Evolutionary conservation across 2,888 invertebrate genomes (phyloP).

Genomic region (Cyclophora punctaria): DNA sequence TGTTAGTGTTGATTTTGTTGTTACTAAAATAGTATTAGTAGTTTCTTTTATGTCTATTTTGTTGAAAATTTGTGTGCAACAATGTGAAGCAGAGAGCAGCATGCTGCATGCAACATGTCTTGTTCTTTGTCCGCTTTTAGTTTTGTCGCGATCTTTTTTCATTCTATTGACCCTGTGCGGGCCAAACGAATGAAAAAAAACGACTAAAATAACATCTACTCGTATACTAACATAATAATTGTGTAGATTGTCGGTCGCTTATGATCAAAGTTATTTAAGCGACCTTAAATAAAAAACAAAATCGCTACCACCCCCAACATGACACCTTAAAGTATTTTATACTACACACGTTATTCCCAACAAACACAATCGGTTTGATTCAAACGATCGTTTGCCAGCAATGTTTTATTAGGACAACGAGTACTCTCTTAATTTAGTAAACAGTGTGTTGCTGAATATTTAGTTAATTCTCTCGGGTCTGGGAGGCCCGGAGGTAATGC

Average conservation of each 20-base stretch:
- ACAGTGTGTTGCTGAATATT: neutral
- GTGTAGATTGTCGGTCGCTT: too few species aligned
- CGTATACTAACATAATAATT: too few species aligned
- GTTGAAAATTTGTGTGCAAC: too few species aligned
- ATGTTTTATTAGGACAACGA: slow-evolving; percentile 23
- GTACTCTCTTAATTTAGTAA: slow-evolving; percentile 24
- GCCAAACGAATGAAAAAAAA: too few species aligned
- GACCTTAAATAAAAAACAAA: neutral
- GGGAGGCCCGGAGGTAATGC: neutral
- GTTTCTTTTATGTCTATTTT: neutral
- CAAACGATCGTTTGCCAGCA: slow-evolving; percentile 41
- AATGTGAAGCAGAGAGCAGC: too few species aligned
- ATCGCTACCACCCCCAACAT: slow-evolving; percentile 20
- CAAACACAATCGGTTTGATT: slow-evolving; percentile 45
- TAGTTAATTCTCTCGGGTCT: too few species aligned
- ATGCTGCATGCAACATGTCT: too few species aligned
- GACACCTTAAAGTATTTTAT: slow-evolving; percentile 27
- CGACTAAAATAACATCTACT: too few species aligned
- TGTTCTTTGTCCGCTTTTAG: neutral
- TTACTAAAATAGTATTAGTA: neutral
- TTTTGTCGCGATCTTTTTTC: neutral
- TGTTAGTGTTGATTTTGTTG: neutral
- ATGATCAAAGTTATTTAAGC: too few species aligned
- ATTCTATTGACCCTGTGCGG: too few species aligned
- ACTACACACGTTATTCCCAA: slow-evolving; percentile 47